Evolutionary conservation across 2,888 invertebrate species (phyloP).

Genomic region (Brenthis ino): DNA sequence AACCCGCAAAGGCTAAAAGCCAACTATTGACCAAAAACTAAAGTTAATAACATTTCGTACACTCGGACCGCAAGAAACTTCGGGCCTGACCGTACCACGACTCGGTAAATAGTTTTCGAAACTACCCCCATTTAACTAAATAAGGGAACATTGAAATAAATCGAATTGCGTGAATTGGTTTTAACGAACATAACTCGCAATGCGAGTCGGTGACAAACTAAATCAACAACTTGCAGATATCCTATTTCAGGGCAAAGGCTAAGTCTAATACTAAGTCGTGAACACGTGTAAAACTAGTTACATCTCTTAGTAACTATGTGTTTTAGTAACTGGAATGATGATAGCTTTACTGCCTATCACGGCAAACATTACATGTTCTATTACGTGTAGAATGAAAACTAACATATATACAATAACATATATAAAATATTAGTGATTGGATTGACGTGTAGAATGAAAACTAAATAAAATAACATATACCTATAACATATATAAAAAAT

Average conservation of each 20-base stretch:
- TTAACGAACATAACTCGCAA: conserved; percentile 27
- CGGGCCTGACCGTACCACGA: conserved; percentile 45
- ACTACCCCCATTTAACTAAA: conserved; percentile 50
- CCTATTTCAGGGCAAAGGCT: conserved; percentile 23
- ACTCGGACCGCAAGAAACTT: conserved; percentile 40
- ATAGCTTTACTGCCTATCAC: no score
- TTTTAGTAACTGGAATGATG: no score
- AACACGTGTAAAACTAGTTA: conserved; percentile 12
- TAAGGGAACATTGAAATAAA: conserved; percentile 46
- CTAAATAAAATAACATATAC: no score
- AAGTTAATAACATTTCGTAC: conserved; percentile 35
- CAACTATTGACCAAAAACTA: conserved; percentile 27
- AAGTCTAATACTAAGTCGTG: conserved; percentile 19
- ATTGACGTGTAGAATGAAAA: no score
- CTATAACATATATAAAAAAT: no score
- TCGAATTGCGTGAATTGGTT: conserved; percentile 45
- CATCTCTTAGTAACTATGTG: background rate
- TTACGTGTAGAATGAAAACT: no score
- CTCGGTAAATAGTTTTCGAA: conserved; percentile 52
- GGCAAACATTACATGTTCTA: no score
- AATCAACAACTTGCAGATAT: conserved; percentile 27
- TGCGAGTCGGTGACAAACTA: conserved; percentile 20
- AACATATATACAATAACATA: no score
- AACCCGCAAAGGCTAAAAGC: conserved; percentile 23
- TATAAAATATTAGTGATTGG: no score